Evolutionary conservation across 2,113 vertebrate species (phyloP).

Genomic region (Esox niger): DNA sequence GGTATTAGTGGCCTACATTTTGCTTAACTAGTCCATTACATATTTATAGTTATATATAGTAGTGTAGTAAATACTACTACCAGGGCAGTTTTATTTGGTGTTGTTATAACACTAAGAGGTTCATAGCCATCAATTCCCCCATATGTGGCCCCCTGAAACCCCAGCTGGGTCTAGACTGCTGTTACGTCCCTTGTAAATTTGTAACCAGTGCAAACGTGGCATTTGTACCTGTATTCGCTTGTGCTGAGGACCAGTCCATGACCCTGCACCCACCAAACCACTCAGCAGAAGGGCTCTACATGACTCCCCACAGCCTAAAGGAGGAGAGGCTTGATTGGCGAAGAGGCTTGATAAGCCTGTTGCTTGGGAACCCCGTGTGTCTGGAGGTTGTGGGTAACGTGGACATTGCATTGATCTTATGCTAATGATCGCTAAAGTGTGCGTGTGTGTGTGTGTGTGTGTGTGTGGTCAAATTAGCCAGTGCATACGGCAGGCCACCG

Average conservation of each 20-base stretch:
- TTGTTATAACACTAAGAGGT: no score
- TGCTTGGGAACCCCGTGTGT: slow-evolving; percentile 67
- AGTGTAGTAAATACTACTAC: no score
- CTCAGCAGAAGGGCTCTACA: slow-evolving; percentile 40
- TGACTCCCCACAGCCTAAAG: slow-evolving; percentile 31
- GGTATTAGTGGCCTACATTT: no score
- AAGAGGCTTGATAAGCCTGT: slow-evolving; percentile 42
- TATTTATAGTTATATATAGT: no score
- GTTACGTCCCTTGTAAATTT: no score
- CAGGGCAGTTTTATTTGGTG: no score
- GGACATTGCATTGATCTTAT: slow-evolving; percentile 65
- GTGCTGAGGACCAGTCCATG: slow-evolving; percentile 33
- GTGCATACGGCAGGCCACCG: background rate
- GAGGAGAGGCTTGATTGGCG: slow-evolving; percentile 10
- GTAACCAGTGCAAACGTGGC: no score
- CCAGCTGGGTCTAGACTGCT: no score
- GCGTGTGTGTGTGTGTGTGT: slow-evolving; percentile 24
- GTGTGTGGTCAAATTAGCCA: background rate
- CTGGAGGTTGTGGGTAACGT: slow-evolving; percentile 23
- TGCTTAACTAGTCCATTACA: no score
- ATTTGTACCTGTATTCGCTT: background rate
- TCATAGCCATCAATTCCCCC: no score
- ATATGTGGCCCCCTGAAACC: no score
- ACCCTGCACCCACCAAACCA: slow-evolving; percentile 59
- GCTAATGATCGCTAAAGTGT: slow-evolving; percentile 51